These are phyloP conservation scores for Oriolus oriolus DNA, from an alignment of 2,113 vertebrate species.

Conservation along the genomic window DNA sequence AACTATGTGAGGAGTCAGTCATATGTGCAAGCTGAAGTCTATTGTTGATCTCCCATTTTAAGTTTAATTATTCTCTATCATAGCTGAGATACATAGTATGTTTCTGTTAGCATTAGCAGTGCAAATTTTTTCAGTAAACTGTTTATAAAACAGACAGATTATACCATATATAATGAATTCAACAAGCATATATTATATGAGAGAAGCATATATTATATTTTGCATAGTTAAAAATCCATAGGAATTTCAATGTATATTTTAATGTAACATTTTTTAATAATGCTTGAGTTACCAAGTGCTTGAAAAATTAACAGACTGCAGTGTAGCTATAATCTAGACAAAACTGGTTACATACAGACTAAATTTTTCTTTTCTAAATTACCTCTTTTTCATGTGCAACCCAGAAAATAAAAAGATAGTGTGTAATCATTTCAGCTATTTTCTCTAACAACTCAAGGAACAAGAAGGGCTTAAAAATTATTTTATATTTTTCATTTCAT, in stretches of 20 bases:
- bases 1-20: background rate
- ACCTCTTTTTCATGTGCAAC: background rate
- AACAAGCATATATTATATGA: no score
- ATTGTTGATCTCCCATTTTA: background rate
- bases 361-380: background rate
- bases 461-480: background rate
- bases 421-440: background rate
- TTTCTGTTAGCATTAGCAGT: background rate
- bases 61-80: background rate
- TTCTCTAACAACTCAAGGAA: background rate
- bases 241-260: background rate
- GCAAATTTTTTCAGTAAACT: background rate
- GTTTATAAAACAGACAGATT: background rate
- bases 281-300: background rate
- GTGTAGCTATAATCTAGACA: background rate
- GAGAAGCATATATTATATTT: background rate
- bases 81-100: background rate
- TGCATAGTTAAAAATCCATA: background rate
- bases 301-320: background rate
- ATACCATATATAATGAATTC: background rate
- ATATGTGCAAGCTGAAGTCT: background rate
- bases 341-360: background rate
- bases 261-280: background rate
- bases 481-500: background rate
- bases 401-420: background rate